These are phyloP conservation scores for Brachylomia viminalis DNA, from an alignment of 2,888 invertebrate genomes.

Conservation along the genomic window DNA sequence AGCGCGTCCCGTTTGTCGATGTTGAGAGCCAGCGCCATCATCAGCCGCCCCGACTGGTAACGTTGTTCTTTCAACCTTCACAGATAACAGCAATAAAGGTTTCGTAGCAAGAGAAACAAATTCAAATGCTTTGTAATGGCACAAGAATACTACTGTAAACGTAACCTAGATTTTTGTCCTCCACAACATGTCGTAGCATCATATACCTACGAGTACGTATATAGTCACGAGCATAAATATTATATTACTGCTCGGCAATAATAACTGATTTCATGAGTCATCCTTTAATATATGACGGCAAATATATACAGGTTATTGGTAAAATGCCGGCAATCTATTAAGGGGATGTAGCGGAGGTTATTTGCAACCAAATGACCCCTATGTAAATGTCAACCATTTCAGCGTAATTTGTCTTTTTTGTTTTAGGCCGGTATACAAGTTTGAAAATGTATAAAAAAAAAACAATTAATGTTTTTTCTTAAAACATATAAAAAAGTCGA, in stretches of 20 bases:
- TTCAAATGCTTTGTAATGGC: background rate
- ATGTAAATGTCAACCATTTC: too few relatives aligned
- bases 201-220: too few relatives aligned
- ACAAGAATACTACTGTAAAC: background rate
- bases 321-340: too few relatives aligned
- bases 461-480: too few relatives aligned
- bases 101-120: background rate
- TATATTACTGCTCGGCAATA: background rate
- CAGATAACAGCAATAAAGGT: background rate
- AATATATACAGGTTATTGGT: too few relatives aligned
- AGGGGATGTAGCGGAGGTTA: too few relatives aligned
- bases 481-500: too few relatives aligned
- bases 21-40: constrained; percentile 84
- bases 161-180: background rate
- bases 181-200: background rate
- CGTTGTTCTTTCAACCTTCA: constrained; percentile 83
- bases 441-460: too few relatives aligned
- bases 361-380: too few relatives aligned
- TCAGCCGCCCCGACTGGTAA: constrained; percentile 87
- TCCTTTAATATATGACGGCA: too few relatives aligned
- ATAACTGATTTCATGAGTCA: background rate
- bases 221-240: background rate
- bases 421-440: too few relatives aligned
- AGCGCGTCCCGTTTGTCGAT: constrained; percentile 85
- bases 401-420: too few relatives aligned